Base-by-base conservation (phyloP, 2,797 vertebrate genomes). In the Sebastiscus albofasciatus region DNA sequence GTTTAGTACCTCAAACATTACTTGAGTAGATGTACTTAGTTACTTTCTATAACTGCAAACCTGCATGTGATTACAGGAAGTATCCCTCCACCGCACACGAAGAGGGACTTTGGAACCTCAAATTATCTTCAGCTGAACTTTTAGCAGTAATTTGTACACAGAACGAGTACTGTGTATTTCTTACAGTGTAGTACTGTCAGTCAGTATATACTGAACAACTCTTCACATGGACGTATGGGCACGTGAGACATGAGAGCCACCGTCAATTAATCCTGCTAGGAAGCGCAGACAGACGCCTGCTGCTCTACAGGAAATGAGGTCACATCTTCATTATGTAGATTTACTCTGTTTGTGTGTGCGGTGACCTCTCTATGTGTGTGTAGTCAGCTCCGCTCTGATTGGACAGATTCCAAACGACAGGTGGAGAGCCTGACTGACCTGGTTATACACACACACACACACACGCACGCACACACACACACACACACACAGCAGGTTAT, bases 401-500 rank as follows among this genome's bases (percentile, higher is more conserved):
- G 72, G 67, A 70, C 67, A 34, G 79, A 87, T 78, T 81, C 49
- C 58, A 72, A 59, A 56, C 1, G 36, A 73, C 84, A 90, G 83
- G 89, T 90, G 13, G 55, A 72, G 67, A 82, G 78, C 29, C 66
- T 33, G 13, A 70, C 39, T 91, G 88, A 85, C 90, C 90, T 87
- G 78, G 77, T 90, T 91, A 75, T 22, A 74, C 54, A 66, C 77
- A 74, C 62, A 42, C 65, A 24, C 64, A 31, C 49, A 33, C 73
- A 58, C 81, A 56, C 24, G 54, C 72, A 20, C 49, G 31, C 36
- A 10, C 64, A 72, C 39, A 68, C 58, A 67, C 77, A 72, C 67
- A 46, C 62, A 29, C 34, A n/a, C 52, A 80, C 80, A 80, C 29
- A 87, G 87, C 87, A 93, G 91, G 92, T 93, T 90, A 92, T 92